These are phyloP conservation scores for Natrix natrix DNA, from an alignment of 2,797 vertebrate genomes.

Conservation along the genomic window DNA sequence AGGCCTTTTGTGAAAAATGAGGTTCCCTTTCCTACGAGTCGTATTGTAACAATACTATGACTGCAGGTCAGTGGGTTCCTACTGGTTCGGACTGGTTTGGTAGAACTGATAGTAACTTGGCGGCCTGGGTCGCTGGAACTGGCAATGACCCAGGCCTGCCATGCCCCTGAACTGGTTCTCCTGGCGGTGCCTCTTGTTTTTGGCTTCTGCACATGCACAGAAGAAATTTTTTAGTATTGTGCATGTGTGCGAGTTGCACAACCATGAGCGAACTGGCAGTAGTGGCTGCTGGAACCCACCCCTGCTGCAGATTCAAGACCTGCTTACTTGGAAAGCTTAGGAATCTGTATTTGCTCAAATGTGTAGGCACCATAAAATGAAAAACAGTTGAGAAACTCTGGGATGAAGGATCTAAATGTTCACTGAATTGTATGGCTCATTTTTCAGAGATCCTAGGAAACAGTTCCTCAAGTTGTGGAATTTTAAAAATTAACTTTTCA, in stretches of 20 bases:
- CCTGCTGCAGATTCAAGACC: neutral
- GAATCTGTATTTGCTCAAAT: slow-evolving; percentile 18
- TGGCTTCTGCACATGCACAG: too few species aligned
- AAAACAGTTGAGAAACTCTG: slow-evolving; percentile 32
- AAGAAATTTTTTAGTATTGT: too few species aligned
- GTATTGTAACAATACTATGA: neutral
- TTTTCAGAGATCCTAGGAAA: slow-evolving; percentile 32
- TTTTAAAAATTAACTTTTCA: neutral
- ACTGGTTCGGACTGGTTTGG: too few species aligned
- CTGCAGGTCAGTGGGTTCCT: neutral
- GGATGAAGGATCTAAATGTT: slow-evolving; percentile 63
- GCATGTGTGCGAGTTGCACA: too few species aligned
- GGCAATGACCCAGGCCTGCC: too few species aligned
- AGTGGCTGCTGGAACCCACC: too few species aligned
- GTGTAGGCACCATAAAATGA: slow-evolving; percentile 35
- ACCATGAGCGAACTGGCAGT: too few species aligned
- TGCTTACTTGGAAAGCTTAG: neutral
- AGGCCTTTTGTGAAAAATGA: neutral
- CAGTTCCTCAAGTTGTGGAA: slow-evolving; percentile 26
- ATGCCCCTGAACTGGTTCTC: too few species aligned
- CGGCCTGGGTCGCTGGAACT: too few species aligned
- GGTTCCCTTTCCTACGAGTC: neutral
- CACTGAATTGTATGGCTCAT: slow-evolving; percentile 43
- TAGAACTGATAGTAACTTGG: too few species aligned
- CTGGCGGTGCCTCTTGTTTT: too few species aligned